A percentile compares a stretch with the other conserved stretches of the same genome.
Evolutionary conservation across 2,797 vertebrate species (phyloP).

Genomic region (Macroramphosus scolopax): DNA sequence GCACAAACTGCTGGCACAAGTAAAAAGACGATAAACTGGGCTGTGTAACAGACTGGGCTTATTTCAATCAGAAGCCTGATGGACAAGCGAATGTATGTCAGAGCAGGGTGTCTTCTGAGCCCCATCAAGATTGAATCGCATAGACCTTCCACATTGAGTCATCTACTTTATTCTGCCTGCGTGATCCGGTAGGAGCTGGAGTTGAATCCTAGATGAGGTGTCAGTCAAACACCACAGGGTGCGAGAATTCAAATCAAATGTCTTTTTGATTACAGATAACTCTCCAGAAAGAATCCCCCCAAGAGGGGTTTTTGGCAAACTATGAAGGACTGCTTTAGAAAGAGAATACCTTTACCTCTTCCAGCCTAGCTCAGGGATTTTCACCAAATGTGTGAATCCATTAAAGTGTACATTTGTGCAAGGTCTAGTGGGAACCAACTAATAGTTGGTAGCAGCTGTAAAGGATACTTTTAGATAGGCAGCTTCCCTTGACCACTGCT

Average conservation of each 20-base stretch:
- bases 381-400: constrained; percentile 66
- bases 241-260: constrained; percentile 45
- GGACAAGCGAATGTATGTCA: constrained; percentile 37
- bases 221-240: constrained; percentile 50
- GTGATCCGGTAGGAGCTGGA: constrained; percentile 23
- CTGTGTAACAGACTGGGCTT: constrained; percentile 26
- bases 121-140: constrained; percentile 40
- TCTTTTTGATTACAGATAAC: constrained; percentile 44
- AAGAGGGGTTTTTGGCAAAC: constrained; percentile 42
- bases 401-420: constrained; percentile 50
- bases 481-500: constrained; percentile 14
- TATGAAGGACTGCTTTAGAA: constrained; percentile 27
- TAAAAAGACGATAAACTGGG: constrained; percentile 31
- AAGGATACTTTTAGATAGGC: constrained; percentile 38
- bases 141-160: constrained; percentile 15
- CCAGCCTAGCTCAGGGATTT: constrained; percentile 32
- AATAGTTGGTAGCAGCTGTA: constrained; percentile 49
- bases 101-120: constrained; percentile 47
- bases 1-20: constrained; percentile 49
- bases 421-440: constrained; percentile 68
- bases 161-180: constrained; percentile 25
- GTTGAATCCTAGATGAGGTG: constrained; percentile 38
- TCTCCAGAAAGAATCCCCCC: constrained; percentile 18
- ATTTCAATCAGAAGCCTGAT: constrained; percentile 27
- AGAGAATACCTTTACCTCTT: constrained; percentile 19